Percentiles rank a stretch among this genome's conserved stretches.
phyloP scores from a whole-genome alignment of 2,797 vertebrate genomes.

The Podargus strigoides region DNA sequence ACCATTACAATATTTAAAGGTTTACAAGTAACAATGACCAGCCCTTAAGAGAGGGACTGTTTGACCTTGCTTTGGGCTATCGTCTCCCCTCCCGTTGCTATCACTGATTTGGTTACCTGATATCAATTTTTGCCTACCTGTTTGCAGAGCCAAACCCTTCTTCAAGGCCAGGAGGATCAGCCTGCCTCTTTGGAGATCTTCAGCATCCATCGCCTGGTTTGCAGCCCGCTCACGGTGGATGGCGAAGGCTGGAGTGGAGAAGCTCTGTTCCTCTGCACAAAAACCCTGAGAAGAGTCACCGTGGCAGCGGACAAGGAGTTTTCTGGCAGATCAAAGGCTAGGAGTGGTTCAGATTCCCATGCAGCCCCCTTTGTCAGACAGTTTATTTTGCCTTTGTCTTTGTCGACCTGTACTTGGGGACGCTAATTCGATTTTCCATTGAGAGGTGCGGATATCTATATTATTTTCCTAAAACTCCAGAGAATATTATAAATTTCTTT shows the following conservation, averaged over 20 bases:
- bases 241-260: background rate
- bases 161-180: background rate
- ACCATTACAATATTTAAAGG: background rate
- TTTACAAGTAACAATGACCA: background rate
- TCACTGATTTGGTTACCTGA: background rate
- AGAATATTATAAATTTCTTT: slow-evolving; percentile 85
- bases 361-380: background rate
- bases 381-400: slow-evolving; percentile 48
- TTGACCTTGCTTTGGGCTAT: background rate
- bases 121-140: background rate
- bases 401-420: slow-evolving; percentile 48
- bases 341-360: background rate
- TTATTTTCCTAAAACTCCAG: slow-evolving; percentile 82
- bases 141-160: background rate
- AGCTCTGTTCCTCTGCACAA: background rate
- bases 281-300: background rate
- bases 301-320: background rate
- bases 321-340: background rate
- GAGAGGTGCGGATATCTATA: slow-evolving; percentile 75
- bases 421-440: slow-evolving; percentile 67
- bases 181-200: background rate
- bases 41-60: background rate
- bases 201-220: background rate
- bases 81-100: background rate
- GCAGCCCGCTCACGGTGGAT: background rate